phyloP scores from a whole-genome alignment of 1,140 invertebrate genomes.

The Matsumurasca onukii region DNA sequence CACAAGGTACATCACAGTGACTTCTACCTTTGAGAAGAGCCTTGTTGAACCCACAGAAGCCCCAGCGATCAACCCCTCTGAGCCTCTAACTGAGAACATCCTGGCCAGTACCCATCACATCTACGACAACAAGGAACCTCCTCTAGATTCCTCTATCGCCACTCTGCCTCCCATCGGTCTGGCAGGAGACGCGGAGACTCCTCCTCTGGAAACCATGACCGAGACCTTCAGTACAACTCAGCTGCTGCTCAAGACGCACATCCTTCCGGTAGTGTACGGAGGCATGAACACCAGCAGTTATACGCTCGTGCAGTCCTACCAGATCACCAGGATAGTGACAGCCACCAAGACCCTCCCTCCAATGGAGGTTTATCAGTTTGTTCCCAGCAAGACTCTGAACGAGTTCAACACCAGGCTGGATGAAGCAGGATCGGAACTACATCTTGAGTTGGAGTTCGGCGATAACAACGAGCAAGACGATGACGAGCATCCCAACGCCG shows the following conservation, averaged over 20 bases:
- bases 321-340: conserved; percentile 80
- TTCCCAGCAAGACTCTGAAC: conserved; percentile 81
- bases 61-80: conserved; percentile 54
- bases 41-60: conserved; percentile 58
- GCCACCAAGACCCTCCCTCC: conserved; percentile 86
- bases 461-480: conserved; percentile 72
- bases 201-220: conserved; percentile 81
- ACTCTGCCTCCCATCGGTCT: conserved; percentile 78
- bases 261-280: conserved; percentile 74
- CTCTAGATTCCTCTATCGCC: conserved; percentile 72
- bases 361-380: conserved; percentile 81
- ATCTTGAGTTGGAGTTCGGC: conserved; percentile 80
- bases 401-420: conserved; percentile 85
- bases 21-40: conserved; percentile 75
- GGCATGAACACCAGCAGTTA: conserved; percentile 69
- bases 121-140: conserved; percentile 60
- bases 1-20: conserved; percentile 81
- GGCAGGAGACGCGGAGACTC: conserved; percentile 71
- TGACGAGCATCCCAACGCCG: conserved; percentile 55
- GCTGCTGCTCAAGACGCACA: conserved; percentile 80
- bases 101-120: conserved; percentile 69
- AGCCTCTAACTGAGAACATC: conserved; percentile 84
- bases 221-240: conserved; percentile 89
- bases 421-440: conserved; percentile 84
- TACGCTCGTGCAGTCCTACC: conserved; percentile 85